Conservation (phyloP, 2,797 vertebrate species). For the Phylloscopus collybita region DNA sequence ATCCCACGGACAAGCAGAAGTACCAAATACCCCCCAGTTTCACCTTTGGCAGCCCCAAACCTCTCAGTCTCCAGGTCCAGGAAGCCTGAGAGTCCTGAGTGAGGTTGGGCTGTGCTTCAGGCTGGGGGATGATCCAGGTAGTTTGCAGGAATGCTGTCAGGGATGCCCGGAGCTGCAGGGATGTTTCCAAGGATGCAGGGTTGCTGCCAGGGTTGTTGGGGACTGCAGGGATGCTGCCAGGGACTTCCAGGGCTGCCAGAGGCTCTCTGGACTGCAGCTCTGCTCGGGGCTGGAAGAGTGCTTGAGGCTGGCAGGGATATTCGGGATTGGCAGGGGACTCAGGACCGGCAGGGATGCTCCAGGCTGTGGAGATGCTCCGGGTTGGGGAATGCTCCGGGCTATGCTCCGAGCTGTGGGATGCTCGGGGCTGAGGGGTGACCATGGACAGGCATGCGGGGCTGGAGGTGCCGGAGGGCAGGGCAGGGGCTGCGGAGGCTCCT, state of each 20-base stretch:
- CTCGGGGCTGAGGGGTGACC: neutral
- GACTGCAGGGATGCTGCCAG: neutral
- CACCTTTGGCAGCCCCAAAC: neutral
- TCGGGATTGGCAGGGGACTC: neutral
- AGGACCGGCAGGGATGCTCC: neutral
- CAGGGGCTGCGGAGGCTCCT: neutral
- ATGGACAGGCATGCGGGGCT: accelerated
- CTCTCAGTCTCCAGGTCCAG: neutral
- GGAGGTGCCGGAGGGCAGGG: neutral
- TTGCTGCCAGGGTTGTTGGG: neutral
- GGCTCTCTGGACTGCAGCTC: neutral
- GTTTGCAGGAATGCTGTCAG: neutral
- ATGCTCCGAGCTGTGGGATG: neutral
- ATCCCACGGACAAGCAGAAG: neutral
- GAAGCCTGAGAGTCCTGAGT: neutral
- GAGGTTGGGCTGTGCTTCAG: no score
- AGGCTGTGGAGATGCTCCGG: neutral
- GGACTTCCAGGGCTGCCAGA: neutral
- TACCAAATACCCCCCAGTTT: neutral
- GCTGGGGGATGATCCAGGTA: neutral
- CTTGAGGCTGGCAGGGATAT: neutral
- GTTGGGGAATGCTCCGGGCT: no score
- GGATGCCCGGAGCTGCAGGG: neutral
- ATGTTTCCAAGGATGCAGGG: neutral
- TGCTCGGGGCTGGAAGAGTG: neutral